A percentile compares a stretch with the other conserved stretches of the same genome.
phyloP scores from a whole-genome alignment of 2,797 vertebrate genomes.

The Sitta carolinensis region DNA sequence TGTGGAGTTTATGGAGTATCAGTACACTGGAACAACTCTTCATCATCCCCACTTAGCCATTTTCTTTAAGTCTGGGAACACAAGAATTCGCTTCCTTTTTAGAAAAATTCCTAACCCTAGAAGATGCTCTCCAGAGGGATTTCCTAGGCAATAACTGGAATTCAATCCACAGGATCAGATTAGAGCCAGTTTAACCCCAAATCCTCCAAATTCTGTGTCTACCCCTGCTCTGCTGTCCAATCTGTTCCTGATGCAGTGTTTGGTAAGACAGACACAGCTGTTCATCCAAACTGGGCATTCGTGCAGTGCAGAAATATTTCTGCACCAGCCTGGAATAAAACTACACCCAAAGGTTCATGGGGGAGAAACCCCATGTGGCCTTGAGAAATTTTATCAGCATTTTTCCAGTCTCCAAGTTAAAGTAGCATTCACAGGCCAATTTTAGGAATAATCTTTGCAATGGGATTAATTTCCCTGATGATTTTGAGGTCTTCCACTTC shows the following conservation, averaged over 20 bases:
- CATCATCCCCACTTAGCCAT: neutral
- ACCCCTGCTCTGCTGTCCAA: no score
- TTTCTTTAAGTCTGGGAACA: neutral
- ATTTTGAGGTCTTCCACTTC: neutral
- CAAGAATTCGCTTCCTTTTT: neutral
- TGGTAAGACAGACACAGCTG: neutral
- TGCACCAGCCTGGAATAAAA: neutral
- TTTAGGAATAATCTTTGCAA: neutral
- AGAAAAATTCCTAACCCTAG: neutral
- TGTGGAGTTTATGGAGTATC: neutral
- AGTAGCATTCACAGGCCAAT: neutral
- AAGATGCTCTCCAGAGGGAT: neutral
- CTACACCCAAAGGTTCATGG: rapidly evolving
- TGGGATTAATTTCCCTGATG: neutral
- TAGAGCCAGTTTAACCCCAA: neutral
- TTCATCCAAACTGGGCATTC: neutral
- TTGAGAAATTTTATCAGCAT: neutral
- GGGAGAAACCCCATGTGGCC: neutral
- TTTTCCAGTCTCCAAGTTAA: neutral
- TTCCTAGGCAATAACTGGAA: neutral
- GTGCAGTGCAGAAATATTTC: neutral
- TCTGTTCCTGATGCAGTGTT: neutral
- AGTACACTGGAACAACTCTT: neutral
- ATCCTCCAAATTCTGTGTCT: neutral
- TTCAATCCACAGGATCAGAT: neutral